A percentile compares a stretch with the other conserved stretches of the same genome.
These are phyloP conservation scores for Ophioninae sp. DNA, from an alignment of 2,888 invertebrate species.

Conservation along the genomic window DNA sequence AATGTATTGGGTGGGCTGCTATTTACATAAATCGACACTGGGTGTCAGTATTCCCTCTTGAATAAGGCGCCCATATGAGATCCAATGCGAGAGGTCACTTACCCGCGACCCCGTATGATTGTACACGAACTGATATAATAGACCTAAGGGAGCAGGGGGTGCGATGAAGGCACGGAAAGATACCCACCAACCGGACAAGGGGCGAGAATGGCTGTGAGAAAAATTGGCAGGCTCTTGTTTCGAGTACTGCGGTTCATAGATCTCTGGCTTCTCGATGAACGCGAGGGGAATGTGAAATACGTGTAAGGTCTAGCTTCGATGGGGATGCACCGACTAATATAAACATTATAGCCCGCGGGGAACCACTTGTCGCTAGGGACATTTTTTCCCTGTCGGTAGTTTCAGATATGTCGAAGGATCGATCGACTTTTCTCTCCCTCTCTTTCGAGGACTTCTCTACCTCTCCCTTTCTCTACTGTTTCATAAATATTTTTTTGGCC, in stretches of 20 bases:
- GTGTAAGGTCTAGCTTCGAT: constrained; percentile 36
- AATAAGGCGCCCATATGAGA: constrained; percentile 36
- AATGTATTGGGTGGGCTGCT: background rate
- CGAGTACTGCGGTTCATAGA: constrained; percentile 54
- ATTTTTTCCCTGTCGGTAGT: constrained; percentile 61
- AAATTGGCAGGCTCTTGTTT: constrained; percentile 72
- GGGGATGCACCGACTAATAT: constrained; percentile 75
- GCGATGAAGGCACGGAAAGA: constrained; percentile 18
- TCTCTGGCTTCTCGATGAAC: constrained; percentile 17
- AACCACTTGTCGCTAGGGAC: constrained; percentile 69
- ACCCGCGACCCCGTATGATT: constrained; percentile 76
- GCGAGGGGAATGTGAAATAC: constrained; percentile 36
- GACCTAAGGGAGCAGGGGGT: constrained; percentile 3
- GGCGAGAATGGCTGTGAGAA: constrained; percentile 67
- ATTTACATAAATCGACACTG: constrained; percentile 23
- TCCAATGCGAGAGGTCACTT: constrained; percentile 68
- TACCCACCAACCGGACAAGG: background rate
- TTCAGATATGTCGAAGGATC: constrained; percentile 21
- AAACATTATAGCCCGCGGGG: constrained; percentile 76
- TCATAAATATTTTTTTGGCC: background rate
- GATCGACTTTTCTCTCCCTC: constrained; percentile 52
- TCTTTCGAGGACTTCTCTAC: background rate
- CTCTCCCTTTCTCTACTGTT: background rate
- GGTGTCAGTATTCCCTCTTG: constrained; percentile 38
- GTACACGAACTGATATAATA: constrained; percentile 55